Evolutionary conservation across 2,113 vertebrate species (phyloP).

Genomic region (Corythaeola cristata): DNA sequence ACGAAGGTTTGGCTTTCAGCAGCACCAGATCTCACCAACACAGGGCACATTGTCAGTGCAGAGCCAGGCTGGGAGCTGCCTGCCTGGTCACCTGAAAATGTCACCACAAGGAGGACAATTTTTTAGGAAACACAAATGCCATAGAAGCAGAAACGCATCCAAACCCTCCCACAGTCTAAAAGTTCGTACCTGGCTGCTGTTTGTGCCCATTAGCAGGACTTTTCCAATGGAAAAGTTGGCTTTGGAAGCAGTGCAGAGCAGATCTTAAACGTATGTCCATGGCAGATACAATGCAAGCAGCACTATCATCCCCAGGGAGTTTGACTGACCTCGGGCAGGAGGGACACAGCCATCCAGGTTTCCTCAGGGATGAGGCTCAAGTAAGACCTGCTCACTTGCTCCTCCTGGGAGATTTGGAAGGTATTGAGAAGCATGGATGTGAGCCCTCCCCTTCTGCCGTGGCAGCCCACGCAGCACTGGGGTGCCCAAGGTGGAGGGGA

Average conservation of each 20-base stretch:
- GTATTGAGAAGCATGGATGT: fast-evolving
- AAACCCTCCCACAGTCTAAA: background rate
- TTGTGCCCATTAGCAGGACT: background rate
- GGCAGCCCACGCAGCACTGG: background rate
- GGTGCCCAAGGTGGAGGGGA: fast-evolving
- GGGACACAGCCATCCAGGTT: background rate
- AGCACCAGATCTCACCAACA: background rate
- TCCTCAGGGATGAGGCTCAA: background rate
- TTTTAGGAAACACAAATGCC: background rate
- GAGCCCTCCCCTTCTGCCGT: background rate
- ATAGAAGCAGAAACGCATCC: background rate
- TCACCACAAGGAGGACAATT: background rate
- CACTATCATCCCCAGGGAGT: fast-evolving
- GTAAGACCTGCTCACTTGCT: background rate
- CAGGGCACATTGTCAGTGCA: background rate
- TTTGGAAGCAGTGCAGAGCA: background rate
- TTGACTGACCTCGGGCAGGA: background rate
- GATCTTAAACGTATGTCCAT: fast-evolving
- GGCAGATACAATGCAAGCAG: background rate
- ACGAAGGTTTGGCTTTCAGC: background rate
- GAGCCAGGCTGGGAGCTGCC: background rate
- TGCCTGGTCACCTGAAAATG: background rate
- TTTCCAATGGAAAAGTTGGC: background rate
- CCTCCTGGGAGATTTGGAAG: background rate
- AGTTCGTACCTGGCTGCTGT: background rate